phyloP scores from a whole-genome alignment of 2,113 vertebrate genomes.

The Phrynosoma blainvillii region DNA sequence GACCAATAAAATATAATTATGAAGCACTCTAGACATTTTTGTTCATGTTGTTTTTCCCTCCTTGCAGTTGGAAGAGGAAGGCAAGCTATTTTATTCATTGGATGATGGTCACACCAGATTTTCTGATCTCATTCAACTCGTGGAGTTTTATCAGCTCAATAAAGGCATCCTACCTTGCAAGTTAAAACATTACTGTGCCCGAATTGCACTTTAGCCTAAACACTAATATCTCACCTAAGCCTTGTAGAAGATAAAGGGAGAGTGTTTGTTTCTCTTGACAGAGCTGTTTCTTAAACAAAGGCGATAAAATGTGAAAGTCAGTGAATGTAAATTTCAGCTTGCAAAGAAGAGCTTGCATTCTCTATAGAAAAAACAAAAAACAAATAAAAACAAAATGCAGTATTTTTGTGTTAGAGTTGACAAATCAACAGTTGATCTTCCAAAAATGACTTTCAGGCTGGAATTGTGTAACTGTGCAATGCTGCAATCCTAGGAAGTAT shows the following conservation, averaged over 20 bases:
- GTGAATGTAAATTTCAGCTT: constrained; percentile 63
- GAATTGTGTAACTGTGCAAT: constrained; percentile 67
- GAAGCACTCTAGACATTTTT: background rate
- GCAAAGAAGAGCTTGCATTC: constrained; percentile 46
- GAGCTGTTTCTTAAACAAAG: constrained; percentile 42
- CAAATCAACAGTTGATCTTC: constrained; percentile 64
- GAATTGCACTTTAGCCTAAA: constrained; percentile 85
- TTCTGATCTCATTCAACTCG: constrained; percentile 95
- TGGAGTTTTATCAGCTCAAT: constrained; percentile 98
- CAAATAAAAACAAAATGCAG: constrained; percentile 28
- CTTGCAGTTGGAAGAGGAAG: constrained; percentile 89
- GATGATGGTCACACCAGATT: constrained; percentile 95
- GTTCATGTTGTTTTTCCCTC: constrained; percentile 48
- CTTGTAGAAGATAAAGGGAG: constrained; percentile 51
- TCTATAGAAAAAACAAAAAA: constrained; percentile 48
- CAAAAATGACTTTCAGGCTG: constrained; percentile 49
- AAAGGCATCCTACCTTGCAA: constrained; percentile 93
- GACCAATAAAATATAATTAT: background rate
- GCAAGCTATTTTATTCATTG: constrained; percentile 89
- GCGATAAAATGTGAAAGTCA: constrained; percentile 35
- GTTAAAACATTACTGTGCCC: constrained; percentile 93
- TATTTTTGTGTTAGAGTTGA: constrained; percentile 64
- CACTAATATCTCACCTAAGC: constrained; percentile 47
- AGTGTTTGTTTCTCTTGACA: constrained; percentile 31
- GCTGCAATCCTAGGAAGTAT: constrained; percentile 57